Evolutionary conservation across 2,888 invertebrate species (phyloP), one percentile per base, ranked within the genome.

Genomic region (Amphipoea lucens): DNA sequence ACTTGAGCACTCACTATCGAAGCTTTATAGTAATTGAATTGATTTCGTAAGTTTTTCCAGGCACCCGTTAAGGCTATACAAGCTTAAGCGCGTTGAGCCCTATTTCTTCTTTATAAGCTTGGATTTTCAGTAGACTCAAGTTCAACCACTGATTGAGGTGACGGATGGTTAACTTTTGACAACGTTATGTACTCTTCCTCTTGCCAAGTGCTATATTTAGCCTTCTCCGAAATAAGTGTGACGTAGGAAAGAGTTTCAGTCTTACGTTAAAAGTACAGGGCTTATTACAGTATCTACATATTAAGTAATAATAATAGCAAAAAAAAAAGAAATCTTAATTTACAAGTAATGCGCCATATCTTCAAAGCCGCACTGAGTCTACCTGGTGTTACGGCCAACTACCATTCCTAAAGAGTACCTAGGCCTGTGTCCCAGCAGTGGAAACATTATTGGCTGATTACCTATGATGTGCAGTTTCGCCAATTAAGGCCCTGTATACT

Each of bases 71-170:
- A 4, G 20, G 4, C 7, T 79, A 29, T 14, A 23, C 29, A 23
- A 6, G 45, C 12, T 54, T 36, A 79, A 79, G 2, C 29, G 6
- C 45, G n/a, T 54, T 65, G 9, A 12, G 9, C 17, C 23, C 23
- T 20, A 23, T 74, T 76, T 68, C 23, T 51, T 14, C 14, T 29
- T 70, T 51, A 54, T 29, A 36, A 7, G 11, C 23, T 62, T 72
- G 14, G 42, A 3, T 20, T 48, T 65, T 65, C 65, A 29, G 29
- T 62, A 40, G 12, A 40, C 40, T 57, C 9, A 48, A 62, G 45
- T 70, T 60, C 36, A 29, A 66, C 48, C 54, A 63, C 79, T 36
- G 65, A 70, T 79, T 60, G 68, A 79, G 62, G 79, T 57, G 54
- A 23, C 60, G 63, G 48, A n/a, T 42, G n/a, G 36, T 63, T 68